Base-by-base conservation (phyloP, 2,888 invertebrate genomes). In the Ormyrus nitidulus region DNA sequence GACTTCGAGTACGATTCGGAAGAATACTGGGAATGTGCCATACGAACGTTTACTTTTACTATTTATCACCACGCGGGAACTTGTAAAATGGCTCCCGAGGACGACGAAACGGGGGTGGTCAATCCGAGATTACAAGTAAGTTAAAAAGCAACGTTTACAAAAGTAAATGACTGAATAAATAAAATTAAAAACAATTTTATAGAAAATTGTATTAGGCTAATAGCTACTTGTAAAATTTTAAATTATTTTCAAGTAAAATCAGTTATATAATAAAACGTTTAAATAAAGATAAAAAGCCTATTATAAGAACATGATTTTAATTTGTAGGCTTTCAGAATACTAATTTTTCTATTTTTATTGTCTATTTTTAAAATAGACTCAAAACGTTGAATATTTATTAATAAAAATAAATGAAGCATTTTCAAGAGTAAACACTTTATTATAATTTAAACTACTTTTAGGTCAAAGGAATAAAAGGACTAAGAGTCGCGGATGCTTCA, bases 401-500 rank as follows among this genome's bases (percentile, higher is more conserved):
- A 34, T 34, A 34, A 34, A 34, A 34, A 0, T 34, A 34, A 34
- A 34, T 34, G 34, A 34, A 34, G 3, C 34, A 34, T 34, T 34
- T 34, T 34, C 34, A 4, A 34, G 34, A 34, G 34, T 34, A 34
- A 34, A 34, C 34, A 34, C 34, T 2, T 34, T 34, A 34, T 34
- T 34, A 4, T 34, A 34, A 34, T 34, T 34, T 34, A 34, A 34
- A 34, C 53, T 11, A 66, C 8, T 64, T 64, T 11, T 48, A 86
- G 85, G 85, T 86, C 4, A 84, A 83, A 82, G 94, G 94, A 0
- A 89, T 94, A 9, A 89, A 90, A 54, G 92, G 92, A 68, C 88
- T 95, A 51, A 89, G 95, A 82, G 94, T 95, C 4, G 93, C 92
- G 4, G 95, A 95, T 86, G 93, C 93, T 65, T 94, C 94, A 82